These are phyloP conservation scores for Mesorhabditis spiculigera DNA, from an alignment of 2,888 invertebrate genomes.

Conservation along the genomic window DNA sequence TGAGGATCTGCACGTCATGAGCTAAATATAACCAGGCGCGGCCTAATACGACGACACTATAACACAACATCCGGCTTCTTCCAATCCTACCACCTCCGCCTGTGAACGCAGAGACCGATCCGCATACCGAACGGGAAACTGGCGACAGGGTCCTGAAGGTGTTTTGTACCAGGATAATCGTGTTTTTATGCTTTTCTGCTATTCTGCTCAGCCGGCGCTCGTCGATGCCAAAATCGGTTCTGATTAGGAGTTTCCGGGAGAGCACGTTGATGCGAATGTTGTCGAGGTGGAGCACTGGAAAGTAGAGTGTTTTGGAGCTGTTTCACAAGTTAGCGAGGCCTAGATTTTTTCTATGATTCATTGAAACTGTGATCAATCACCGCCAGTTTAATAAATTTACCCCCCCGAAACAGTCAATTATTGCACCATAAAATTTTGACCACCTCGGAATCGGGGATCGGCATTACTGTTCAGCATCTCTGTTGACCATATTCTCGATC, in stretches of 20 bases:
- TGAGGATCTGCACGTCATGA: no score
- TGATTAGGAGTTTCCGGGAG: conserved; percentile 32
- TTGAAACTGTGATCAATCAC: not conserved
- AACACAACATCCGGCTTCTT: no score
- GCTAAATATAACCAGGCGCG: no score
- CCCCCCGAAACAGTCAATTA: no score
- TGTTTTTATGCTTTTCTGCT: not conserved
- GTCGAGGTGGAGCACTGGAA: conserved; percentile 37
- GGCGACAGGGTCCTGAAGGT: not conserved
- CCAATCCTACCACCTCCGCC: not conserved
- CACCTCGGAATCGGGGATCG: conserved; percentile 35
- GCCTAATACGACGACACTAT: no score
- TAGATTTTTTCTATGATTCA: not conserved
- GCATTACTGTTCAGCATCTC: conserved; percentile 35
- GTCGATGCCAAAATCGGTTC: conserved; percentile 28
- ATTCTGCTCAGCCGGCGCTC: not conserved
- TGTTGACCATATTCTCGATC: conserved; percentile 34
- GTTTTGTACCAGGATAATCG: not conserved
- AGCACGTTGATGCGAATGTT: conserved; percentile 29
- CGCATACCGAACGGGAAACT: not conserved
- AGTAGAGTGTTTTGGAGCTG: not conserved
- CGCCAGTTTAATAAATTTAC: not conserved
- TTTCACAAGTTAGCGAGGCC: not conserved
- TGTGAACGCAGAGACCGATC: not conserved
- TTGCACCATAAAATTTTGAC: conserved; percentile 11